Base-by-base conservation (phyloP, 2,797 vertebrate species). In the Lycodopsis pacificus region DNA sequence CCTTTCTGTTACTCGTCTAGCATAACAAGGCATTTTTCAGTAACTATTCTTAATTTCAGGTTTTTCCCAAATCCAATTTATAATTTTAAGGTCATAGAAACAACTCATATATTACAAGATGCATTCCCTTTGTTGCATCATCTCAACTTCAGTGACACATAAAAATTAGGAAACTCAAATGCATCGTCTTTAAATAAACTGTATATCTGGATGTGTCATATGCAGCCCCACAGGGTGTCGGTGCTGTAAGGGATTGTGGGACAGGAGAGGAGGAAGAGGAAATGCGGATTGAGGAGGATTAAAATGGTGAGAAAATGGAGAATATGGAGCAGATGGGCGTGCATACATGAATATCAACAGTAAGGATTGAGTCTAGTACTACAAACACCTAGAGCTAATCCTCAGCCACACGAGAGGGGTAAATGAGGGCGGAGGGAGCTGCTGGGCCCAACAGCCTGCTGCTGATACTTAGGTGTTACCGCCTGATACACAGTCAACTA, bases 311-410 rank as follows among this genome's bases (percentile, higher is more conserved):
- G 66, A 80, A 83, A 79, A 79, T 30, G 61, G 49, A 56, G 81
- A 88, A 87, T 84, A 85, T 74, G 78, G 86, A 91, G 87, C 89
- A 92, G 90, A 93, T 89, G 89, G 90, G 91, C 82, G 83, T 88
- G 92, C 91, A 94, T 93, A 90, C 86, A 94, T 95, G 93, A 95
- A 95, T 94, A 94, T 90, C 91, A 95, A 94, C 90, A 89, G 87
- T 87, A 85, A 91, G 87, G 88, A 88, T 81, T 89, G 91, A 93
- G 85, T 87, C 79, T 84, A 71, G 81, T 88, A 83, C 83, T 89
- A 88, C 90, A 93, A 93, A 94, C 92, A 94, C 92, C 92, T 93
- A 84, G 80, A 59, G 91, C 88, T 95, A 94, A 95, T 94, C 93
- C 89, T 88, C 81, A 84, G 38, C 81, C 84, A 90, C 88, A 91